Conservation (phyloP, 2,113 vertebrate genomes). For the Machaerirhynchus nigripectus region DNA sequence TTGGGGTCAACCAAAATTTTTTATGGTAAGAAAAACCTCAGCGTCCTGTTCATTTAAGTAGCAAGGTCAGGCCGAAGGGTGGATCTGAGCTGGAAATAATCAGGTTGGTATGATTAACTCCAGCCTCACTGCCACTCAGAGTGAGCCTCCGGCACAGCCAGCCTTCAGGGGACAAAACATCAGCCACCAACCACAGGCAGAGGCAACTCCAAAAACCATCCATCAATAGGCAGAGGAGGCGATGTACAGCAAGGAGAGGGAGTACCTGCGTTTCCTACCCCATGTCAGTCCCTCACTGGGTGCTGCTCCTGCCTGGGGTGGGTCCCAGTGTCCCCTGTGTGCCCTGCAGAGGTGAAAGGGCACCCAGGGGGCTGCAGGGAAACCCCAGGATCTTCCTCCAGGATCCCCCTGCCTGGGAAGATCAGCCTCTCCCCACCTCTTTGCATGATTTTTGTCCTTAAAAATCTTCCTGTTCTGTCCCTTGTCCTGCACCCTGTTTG, state of each 20-base stretch:
- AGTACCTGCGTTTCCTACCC: rapidly evolving
- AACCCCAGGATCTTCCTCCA: neutral
- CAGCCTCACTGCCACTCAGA: neutral
- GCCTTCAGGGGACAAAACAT: neutral
- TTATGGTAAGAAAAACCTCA: neutral
- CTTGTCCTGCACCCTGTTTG: neutral
- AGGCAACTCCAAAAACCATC: rapidly evolving
- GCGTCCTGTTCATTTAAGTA: neutral
- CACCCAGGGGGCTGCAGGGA: neutral
- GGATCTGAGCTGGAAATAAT: neutral
- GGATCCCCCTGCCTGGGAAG: neutral
- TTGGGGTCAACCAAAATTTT: neutral
- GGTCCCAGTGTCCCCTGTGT: neutral
- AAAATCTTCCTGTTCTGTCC: neutral
- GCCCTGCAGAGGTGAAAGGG: neutral
- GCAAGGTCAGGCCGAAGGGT: constrained; percentile 7
- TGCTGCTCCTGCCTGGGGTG: neutral
- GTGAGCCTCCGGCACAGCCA: rapidly evolving
- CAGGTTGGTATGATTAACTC: neutral
- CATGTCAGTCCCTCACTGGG: neutral
- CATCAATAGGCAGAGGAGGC: no score
- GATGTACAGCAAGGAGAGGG: rapidly evolving
- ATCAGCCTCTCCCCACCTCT: neutral
- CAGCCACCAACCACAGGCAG: rapidly evolving
- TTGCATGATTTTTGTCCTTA: neutral